Conservation (phyloP, 2,113 vertebrate species). For the Lepidothrix coronata region DNA sequence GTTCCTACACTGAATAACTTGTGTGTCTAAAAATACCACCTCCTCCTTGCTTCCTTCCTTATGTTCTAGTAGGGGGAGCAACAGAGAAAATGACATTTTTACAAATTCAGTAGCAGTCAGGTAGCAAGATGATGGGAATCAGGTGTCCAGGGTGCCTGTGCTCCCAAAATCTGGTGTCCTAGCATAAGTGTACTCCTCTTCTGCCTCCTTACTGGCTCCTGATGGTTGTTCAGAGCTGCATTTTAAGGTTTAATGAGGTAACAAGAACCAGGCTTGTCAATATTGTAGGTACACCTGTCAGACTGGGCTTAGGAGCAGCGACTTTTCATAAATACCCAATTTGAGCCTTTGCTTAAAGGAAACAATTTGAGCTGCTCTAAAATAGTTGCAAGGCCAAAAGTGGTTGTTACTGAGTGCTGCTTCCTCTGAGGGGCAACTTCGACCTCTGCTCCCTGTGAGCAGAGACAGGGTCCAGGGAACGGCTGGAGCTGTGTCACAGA, state of each 20-base stretch:
- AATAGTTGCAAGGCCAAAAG: not conserved
- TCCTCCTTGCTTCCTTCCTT: not conserved
- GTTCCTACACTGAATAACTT: slow-evolving; percentile 12
- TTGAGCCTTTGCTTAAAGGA: not conserved
- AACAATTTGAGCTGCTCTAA: not conserved
- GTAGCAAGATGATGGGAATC: not conserved
- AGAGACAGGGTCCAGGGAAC: not conserved
- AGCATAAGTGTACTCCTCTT: not conserved
- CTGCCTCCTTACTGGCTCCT: not conserved
- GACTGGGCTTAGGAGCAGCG: not conserved
- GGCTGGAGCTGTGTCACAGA: not conserved
- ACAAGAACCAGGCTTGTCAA: not conserved
- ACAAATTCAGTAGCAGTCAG: not conserved
- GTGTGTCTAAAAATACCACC: not conserved
- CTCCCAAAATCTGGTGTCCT: not conserved
- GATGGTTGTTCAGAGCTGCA: not conserved
- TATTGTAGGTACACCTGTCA: not conserved
- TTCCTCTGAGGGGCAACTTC: fast-evolving
- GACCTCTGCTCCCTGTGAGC: fast-evolving
- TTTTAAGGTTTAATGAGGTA: not conserved
- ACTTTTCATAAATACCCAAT: not conserved
- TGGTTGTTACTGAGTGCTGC: not conserved
- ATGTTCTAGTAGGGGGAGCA: not conserved
- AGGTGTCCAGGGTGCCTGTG: not conserved
- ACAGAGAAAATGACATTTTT: not conserved